Evolutionary conservation across 2,113 vertebrate genomes (phyloP).

Genomic region (Calyptommatus sinebrachiatus): DNA sequence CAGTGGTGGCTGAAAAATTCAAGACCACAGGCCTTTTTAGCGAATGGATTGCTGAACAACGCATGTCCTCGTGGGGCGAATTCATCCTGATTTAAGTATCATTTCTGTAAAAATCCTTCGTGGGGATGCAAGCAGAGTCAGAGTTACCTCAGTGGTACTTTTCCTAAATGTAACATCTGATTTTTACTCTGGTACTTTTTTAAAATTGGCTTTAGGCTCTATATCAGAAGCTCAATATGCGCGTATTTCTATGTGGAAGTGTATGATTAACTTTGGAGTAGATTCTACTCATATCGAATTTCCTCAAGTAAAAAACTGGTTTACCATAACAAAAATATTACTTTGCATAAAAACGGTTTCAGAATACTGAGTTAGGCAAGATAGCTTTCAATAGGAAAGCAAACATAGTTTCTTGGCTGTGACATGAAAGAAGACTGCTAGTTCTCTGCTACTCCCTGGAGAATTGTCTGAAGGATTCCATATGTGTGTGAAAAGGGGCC

Average conservation of each 20-base stretch:
- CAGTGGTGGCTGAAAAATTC: too few species aligned
- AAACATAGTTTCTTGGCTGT: neutral
- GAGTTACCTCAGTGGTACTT: too few species aligned
- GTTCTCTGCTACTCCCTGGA: neutral
- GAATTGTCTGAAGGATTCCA: neutral
- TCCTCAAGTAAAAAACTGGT: neutral
- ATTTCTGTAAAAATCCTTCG: too few species aligned
- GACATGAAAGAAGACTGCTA: neutral
- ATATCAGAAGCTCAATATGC: neutral
- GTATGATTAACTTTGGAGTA: neutral
- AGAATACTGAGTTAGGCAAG: slow-evolving; percentile 27
- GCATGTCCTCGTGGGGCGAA: too few species aligned
- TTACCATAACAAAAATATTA: neutral
- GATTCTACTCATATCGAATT: neutral
- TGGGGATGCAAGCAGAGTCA: too few species aligned
- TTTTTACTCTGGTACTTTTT: too few species aligned
- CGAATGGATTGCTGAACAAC: too few species aligned
- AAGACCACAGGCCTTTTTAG: too few species aligned
- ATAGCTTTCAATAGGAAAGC: neutral
- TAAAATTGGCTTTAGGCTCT: too few species aligned
- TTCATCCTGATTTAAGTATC: too few species aligned
- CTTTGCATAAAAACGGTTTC: neutral
- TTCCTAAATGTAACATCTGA: too few species aligned
- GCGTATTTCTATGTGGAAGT: neutral
- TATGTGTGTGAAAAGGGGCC: neutral